Evolutionary conservation across 2,888 invertebrate genomes (phyloP).

Genomic region (Steinernema carpocapsae): DNA sequence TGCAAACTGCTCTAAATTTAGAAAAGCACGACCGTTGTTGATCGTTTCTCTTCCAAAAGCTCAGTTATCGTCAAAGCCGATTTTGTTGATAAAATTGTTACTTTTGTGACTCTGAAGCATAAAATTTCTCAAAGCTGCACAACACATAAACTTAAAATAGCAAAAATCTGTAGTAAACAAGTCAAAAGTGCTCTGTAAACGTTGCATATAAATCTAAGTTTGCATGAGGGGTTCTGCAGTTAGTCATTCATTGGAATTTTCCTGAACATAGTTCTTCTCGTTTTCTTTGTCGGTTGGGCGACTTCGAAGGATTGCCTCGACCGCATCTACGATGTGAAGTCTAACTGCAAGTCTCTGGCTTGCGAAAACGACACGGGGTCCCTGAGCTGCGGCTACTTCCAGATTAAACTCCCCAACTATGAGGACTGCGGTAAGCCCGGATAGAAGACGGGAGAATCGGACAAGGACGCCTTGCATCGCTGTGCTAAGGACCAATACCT

Average conservation of each 20-base stretch:
- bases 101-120: too few species aligned
- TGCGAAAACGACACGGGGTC: slow-evolving; percentile 53
- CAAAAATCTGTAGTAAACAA: too few species aligned
- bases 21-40: too few species aligned
- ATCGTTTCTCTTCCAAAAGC: too few species aligned
- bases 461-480: neutral
- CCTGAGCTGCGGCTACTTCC: slow-evolving; percentile 65
- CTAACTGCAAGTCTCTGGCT: neutral
- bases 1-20: too few species aligned
- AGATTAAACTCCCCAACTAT: slow-evolving; percentile 21
- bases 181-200: neutral
- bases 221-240: neutral
- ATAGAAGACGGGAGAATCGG: neutral
- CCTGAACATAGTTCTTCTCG: neutral
- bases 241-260: neutral
- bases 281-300: neutral
- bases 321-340: slow-evolving; percentile 29
- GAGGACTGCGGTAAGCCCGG: slow-evolving; percentile 3
- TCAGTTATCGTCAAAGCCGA: too few species aligned
- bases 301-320: slow-evolving; percentile 28
- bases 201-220: neutral
- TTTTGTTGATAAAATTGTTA: too few species aligned
- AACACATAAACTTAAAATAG: too few species aligned
- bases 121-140: too few species aligned
- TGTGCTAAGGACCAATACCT: neutral